These are phyloP conservation scores for Antedon mediterranea DNA, from an alignment of 53 echinoderm and acorn worm species.

Conservation along the genomic window DNA sequence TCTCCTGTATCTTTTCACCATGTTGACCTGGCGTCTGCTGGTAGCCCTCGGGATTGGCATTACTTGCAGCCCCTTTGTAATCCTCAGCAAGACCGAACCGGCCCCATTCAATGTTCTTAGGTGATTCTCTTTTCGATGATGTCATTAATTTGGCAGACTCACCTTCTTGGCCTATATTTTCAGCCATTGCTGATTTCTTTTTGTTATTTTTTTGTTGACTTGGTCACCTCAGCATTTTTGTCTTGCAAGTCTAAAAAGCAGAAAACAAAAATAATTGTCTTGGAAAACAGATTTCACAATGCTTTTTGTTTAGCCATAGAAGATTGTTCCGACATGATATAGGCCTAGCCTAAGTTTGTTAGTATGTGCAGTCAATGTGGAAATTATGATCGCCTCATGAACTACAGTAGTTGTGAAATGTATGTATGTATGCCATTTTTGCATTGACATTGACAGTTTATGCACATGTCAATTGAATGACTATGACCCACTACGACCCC, in stretches of 20 bases:
- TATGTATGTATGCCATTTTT: no score
- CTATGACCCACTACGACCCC: no score
- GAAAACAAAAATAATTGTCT: no score
- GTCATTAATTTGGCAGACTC: neutral
- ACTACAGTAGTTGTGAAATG: no score
- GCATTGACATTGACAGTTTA: no score
- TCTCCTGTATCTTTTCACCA: slow-evolving; percentile 80
- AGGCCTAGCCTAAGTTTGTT: no score
- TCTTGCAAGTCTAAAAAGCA: neutral
- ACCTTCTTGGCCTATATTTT: neutral
- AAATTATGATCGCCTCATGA: no score
- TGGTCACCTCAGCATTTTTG: neutral
- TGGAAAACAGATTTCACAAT: no score
- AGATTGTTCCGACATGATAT: no score
- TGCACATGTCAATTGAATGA: no score
- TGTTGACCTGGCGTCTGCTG: slow-evolving; percentile 43
- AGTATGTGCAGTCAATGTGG: no score
- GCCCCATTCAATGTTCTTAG: slow-evolving; percentile 83
- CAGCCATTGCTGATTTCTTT: neutral
- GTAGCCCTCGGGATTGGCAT: slow-evolving; percentile 26
- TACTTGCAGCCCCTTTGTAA: slow-evolving; percentile 18
- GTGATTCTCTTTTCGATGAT: neutral
- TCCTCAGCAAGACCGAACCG: slow-evolving; percentile 55
- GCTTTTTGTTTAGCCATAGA: no score
- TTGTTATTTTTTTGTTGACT: neutral